Evolutionary conservation across 35 echinoderm and acorn worm species (phyloP).

Genomic region (Strongylocentrotus purpuratus): DNA sequence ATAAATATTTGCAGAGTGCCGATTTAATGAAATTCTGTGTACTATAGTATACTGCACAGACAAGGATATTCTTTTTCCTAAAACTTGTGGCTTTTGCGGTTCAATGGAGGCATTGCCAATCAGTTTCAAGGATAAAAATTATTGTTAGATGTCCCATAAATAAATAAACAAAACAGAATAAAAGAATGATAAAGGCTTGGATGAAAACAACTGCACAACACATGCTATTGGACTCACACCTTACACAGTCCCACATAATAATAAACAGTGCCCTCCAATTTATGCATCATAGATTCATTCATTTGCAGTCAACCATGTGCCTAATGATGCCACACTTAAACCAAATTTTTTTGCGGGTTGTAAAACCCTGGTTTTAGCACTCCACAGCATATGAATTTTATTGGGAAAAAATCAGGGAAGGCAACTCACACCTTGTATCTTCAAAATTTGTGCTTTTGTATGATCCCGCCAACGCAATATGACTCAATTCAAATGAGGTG

Average conservation of each 20-base stretch:
- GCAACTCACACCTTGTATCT: not conserved
- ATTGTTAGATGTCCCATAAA: not conserved
- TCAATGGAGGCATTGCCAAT: not conserved
- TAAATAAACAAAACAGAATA: not conserved
- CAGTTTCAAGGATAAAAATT: not conserved
- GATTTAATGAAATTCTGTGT: not conserved
- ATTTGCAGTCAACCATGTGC: not conserved
- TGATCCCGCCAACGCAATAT: constrained; percentile 35
- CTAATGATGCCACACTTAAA: not conserved
- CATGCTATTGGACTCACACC: not conserved
- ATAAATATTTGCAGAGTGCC: not conserved
- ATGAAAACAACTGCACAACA: not conserved
- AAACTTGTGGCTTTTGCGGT: not conserved
- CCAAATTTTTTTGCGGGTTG: not conserved
- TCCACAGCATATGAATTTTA: not conserved
- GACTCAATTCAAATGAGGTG: constrained; percentile 21
- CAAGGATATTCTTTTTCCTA: not conserved
- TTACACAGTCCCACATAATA: not conserved
- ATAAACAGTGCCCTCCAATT: not conserved
- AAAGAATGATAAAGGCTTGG: not conserved
- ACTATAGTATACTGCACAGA: not conserved
- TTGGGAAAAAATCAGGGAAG: not conserved
- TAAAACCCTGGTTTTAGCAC: not conserved
- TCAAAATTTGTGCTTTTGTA: constrained; percentile 7
- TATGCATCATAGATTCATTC: not conserved